Conservation (phyloP, 1,140 invertebrate species). For the Dinothrombium tinctorium region DNA sequence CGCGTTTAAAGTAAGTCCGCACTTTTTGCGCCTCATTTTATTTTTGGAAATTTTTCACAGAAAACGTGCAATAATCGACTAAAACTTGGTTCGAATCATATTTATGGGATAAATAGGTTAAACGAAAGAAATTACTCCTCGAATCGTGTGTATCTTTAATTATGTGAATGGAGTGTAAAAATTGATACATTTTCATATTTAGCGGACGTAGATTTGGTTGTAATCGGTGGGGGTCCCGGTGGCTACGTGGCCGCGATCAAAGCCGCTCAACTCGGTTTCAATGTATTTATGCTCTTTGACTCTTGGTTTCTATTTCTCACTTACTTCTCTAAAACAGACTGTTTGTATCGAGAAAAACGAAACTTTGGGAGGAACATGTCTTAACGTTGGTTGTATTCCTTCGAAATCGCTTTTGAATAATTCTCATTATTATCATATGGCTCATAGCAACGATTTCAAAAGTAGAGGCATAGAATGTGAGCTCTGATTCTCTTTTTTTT, state of each 20-base stretch:
- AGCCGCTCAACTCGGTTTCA: constrained; percentile 90
- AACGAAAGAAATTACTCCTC: no score
- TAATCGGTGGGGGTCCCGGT: constrained; percentile 93
- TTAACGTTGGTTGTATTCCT: constrained; percentile 47
- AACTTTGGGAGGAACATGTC: constrained; percentile 87
- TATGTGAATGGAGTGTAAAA: no score
- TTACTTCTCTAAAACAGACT: constrained; percentile 31
- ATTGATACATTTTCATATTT: neutral
- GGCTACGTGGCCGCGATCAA: constrained; percentile 99
- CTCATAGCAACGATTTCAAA: constrained; percentile 58
- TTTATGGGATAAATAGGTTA: no score
- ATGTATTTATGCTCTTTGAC: constrained; percentile 33
- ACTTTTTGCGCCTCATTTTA: no score
- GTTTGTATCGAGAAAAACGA: constrained; percentile 86
- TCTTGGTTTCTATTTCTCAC: neutral
- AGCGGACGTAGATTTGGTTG: constrained; percentile 48
- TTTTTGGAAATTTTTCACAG: no score
- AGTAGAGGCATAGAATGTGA: constrained; percentile 60
- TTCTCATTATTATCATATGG: constrained; percentile 93
- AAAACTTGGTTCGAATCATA: no score
- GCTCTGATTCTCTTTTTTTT: neutral
- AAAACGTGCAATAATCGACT: no score
- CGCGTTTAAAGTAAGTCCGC: no score
- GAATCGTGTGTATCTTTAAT: no score
- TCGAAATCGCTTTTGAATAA: constrained; percentile 69